phyloP scores from a whole-genome alignment of 92 coral and sea anemone genomes.

The Bergia sp. region DNA sequence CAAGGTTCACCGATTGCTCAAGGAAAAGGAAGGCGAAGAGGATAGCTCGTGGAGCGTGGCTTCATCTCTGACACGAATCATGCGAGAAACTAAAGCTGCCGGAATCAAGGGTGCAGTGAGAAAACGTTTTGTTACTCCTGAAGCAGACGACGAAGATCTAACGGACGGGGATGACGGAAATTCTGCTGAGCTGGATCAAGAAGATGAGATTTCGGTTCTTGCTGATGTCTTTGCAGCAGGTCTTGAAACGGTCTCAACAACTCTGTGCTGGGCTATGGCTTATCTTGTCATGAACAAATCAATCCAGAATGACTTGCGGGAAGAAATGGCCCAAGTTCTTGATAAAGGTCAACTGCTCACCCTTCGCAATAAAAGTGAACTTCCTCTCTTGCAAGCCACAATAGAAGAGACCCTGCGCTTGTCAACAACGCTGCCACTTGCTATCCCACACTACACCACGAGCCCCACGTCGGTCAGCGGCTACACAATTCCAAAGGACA shows the following conservation, averaged over 20 bases:
- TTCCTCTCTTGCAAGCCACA: conserved; percentile 73
- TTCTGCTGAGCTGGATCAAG: conserved; percentile 11
- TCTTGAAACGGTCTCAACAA: conserved; percentile 59
- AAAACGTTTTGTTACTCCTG: conserved; percentile 18
- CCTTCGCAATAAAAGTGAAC: conserved; percentile 53
- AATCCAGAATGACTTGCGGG: conserved; percentile 58
- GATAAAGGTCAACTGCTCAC: conserved; percentile 50
- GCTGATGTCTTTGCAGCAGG: conserved; percentile 74
- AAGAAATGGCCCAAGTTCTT: conserved; percentile 55
- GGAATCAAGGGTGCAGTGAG: neutral
- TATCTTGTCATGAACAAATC: conserved; percentile 53
- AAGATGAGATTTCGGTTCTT: conserved; percentile 55
- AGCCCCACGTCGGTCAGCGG: conserved; percentile 49
- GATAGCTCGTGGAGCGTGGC: conserved; percentile 40
- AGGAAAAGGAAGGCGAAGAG: conserved; percentile 12
- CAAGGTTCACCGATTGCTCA: conserved; percentile 44
- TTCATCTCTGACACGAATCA: neutral
- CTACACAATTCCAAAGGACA: conserved; percentile 61
- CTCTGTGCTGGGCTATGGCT: conserved; percentile 65
- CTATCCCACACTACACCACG: conserved; percentile 63
- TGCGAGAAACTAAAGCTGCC: neutral
- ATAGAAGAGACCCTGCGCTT: conserved; percentile 67
- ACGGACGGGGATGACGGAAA: neutral
- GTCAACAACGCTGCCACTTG: conserved; percentile 60
- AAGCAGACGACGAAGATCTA: conserved; percentile 12